A percentile compares a stretch with the other conserved stretches of the same genome.
These are phyloP conservation scores for Notamacropus eugenii DNA, from an alignment of 2,797 vertebrate genomes.

Conservation along the genomic window DNA sequence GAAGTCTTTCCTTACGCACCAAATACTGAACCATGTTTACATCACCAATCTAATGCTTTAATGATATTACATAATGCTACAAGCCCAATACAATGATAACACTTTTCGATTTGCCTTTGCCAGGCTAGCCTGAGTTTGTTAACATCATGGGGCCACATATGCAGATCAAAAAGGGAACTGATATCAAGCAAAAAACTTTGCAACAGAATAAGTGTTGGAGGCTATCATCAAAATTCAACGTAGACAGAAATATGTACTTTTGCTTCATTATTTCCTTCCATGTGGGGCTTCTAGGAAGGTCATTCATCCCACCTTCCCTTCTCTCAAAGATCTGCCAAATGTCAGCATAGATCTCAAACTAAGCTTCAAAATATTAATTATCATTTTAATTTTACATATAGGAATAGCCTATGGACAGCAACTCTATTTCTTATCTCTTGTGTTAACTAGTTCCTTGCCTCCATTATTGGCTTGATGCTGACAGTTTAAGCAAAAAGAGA, in stretches of 20 bases:
- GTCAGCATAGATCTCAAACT: neutral
- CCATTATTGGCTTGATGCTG: slow-evolving; percentile 58
- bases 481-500: slow-evolving; percentile 57
- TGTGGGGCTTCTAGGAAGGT: neutral
- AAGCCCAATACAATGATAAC: neutral
- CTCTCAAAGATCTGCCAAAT: neutral
- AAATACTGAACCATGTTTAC: neutral
- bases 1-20: neutral
- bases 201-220: slow-evolving; percentile 12
- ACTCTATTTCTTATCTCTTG: slow-evolving; percentile 53
- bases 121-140: neutral
- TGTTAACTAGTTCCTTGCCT: neutral
- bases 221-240: slow-evolving; percentile 6
- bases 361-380: neutral
- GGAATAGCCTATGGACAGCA: slow-evolving; percentile 54
- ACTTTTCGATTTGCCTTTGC: neutral
- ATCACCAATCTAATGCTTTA: neutral
- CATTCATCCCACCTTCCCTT: neutral
- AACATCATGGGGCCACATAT: neutral
- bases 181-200: slow-evolving; percentile 9
- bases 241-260: neutral
- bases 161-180: neutral
- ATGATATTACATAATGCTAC: neutral
- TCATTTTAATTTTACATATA: slow-evolving; percentile 39
- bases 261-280: neutral